A percentile compares a stretch with the other conserved stretches of the same genome.
phyloP scores from a whole-genome alignment of 2,113 vertebrate species.

The Spizaetus ornatus region DNA sequence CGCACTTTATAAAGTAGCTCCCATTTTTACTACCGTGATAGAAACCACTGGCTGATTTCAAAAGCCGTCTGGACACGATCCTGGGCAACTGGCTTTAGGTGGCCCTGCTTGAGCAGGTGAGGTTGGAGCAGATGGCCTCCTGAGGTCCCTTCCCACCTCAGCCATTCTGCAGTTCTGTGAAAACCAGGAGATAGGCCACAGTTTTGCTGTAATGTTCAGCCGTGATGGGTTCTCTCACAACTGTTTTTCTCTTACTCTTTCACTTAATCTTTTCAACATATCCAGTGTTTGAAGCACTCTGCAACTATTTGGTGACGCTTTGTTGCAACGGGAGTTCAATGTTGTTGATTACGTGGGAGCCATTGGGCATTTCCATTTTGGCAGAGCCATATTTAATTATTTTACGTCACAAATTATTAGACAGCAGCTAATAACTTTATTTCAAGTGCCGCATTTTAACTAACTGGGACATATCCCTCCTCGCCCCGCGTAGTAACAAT shows the following conservation, averaged over 20 bases:
- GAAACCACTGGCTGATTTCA: background rate
- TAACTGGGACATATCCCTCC: background rate
- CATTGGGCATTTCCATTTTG: background rate
- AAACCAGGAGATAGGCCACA: background rate
- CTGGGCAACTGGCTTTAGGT: background rate
- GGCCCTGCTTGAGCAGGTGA: background rate
- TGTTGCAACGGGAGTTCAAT: background rate
- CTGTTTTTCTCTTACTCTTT: background rate
- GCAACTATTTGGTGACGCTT: background rate
- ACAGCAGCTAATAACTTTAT: background rate
- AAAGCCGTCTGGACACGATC: background rate
- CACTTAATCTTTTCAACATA: background rate
- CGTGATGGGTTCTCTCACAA: background rate
- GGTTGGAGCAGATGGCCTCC: background rate
- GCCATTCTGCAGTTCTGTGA: fast-evolving
- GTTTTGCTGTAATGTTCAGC: background rate
- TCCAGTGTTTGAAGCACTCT: background rate
- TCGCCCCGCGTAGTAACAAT: background rate
- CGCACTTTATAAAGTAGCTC: background rate
- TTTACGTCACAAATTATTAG: background rate
- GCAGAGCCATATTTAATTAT: background rate
- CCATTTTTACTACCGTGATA: background rate
- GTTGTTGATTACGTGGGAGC: background rate
- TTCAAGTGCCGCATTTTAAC: background rate
- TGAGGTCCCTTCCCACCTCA: background rate